Percentiles rank a stretch among this genome's conserved stretches.
Conservation (phyloP, 1,140 invertebrate genomes). For the Drosophila kohkoa region DNA sequence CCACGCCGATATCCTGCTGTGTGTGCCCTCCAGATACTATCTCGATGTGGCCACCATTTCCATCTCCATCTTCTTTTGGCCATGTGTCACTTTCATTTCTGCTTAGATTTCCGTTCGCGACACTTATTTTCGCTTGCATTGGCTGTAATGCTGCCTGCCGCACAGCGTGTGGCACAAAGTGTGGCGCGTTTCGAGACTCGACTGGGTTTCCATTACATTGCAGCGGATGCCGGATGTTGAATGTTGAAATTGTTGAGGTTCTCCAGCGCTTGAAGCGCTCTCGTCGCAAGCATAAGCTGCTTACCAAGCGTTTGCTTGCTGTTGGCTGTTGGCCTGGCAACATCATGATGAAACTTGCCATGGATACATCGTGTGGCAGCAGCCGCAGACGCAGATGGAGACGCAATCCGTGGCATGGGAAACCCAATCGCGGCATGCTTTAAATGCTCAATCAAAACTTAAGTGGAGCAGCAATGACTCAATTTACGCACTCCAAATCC, state of each 20-base stretch:
- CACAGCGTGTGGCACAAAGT: conserved; percentile 37
- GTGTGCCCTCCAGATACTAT: conserved; percentile 1
- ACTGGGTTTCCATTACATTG: conserved; percentile 74
- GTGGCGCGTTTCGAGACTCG: conserved; percentile 40
- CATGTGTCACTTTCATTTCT: conserved; percentile 72
- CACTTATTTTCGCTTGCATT: conserved; percentile 43
- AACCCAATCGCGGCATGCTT: conserved; percentile 57
- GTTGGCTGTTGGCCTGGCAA: conserved; percentile 19
- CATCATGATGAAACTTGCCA: conserved; percentile 56
- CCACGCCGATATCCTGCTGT: conserved; percentile 42
- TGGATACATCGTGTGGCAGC: conserved; percentile 41
- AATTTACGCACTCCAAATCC: conserved; percentile 55
- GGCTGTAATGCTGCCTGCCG: conserved; percentile 62
- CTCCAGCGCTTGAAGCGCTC: conserved; percentile 7
- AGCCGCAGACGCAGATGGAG: conserved; percentile 1
- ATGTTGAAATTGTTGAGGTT: conserved; percentile 77
- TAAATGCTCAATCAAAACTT: conserved; percentile 77
- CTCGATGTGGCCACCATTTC: neutral
- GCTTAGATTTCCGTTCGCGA: conserved; percentile 68
- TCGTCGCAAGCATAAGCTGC: conserved; percentile 58
- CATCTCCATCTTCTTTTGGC: conserved; percentile 22
- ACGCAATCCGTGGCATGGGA: conserved; percentile 24
- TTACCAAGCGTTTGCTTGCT: conserved; percentile 31
- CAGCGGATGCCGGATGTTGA: conserved; percentile 67
- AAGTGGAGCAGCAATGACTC: conserved; percentile 54